These are phyloP conservation scores for Myotis yumanensis DNA, from an alignment of 2,113 vertebrate genomes.

Conservation along the genomic window DNA sequence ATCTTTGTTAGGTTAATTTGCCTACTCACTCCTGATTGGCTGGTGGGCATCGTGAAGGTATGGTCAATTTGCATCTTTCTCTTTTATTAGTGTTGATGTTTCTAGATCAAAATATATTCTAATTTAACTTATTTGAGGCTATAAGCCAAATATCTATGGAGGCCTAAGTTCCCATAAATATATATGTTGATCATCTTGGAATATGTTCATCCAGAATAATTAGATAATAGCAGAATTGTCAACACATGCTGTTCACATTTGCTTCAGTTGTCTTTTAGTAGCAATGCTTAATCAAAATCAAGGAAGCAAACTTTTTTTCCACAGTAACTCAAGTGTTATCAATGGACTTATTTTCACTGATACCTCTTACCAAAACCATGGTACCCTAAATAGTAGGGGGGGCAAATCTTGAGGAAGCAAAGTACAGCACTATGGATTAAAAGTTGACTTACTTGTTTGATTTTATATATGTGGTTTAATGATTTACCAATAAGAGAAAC, in stretches of 20 bases:
- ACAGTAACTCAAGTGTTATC: background rate
- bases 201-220: background rate
- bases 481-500: background rate
- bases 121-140: background rate
- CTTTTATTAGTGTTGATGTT: no score
- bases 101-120: background rate
- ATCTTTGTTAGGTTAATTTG: no score
- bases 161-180: background rate
- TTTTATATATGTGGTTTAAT: background rate
- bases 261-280: background rate
- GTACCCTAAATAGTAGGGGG: background rate
- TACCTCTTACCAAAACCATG: background rate
- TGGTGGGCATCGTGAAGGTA: no score
- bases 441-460: background rate
- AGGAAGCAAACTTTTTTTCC: background rate
- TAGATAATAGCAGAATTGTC: background rate
- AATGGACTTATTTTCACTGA: background rate
- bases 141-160: background rate
- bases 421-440: background rate
- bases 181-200: background rate
- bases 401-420: background rate
- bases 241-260: background rate
- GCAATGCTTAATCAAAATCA: background rate
- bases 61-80: no score
- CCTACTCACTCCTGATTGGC: no score